Base-by-base conservation (phyloP, 2,888 invertebrate genomes). In the Platycheirus albimanus region DNA sequence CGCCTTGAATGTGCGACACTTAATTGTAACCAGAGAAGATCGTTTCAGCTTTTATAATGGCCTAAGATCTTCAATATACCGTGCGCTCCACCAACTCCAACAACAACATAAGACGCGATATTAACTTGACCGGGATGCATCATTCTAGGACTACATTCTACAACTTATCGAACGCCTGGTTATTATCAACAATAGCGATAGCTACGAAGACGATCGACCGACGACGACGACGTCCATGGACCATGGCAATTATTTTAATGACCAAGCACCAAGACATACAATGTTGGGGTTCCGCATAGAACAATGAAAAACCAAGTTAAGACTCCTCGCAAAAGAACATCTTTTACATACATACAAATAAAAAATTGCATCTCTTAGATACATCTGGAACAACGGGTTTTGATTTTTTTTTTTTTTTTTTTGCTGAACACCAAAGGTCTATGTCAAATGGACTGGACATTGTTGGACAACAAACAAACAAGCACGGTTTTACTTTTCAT, bases 201-300 rank as follows among this genome's bases (percentile, higher is more conserved):
- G 19, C n/a, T 19, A 54, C 58, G 11, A 17, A 13, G 43, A 24
- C 28, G 41, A n/a, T n/a, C n/a, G n/a, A n/a, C n/a, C 41, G 28
- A 36, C n/a, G 19, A 54, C 58, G 11, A 17, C 28, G 43, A 24
- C 28, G 41, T 45, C 45, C 45, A 61, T 61, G 30, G 66, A 38
- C 67, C 66, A 67, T 67, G 41, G 74, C 61, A 72, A 79, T 79
- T 74, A 79, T 63, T 79, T 74, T 79, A 79, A 79, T 79, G 74
- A 63, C 61, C 72, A n/a, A n/a, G n/a, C n/a, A 54, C 38, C 56
- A 79, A 64, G 52, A 8, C 30, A 38, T 28, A 13, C 28, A 24
- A 49, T 38, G 45, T 33, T 58, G 17, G 11, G 19, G 47, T 36
- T 38, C 20, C 43, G 28, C 30, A 15, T 11, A 56, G 67, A 74